Evolutionary conservation across 35 echinoderm and acorn worm genomes (phyloP), one percentile per base, ranked within the genome.

Genomic region (Anneissia japonica): DNA sequence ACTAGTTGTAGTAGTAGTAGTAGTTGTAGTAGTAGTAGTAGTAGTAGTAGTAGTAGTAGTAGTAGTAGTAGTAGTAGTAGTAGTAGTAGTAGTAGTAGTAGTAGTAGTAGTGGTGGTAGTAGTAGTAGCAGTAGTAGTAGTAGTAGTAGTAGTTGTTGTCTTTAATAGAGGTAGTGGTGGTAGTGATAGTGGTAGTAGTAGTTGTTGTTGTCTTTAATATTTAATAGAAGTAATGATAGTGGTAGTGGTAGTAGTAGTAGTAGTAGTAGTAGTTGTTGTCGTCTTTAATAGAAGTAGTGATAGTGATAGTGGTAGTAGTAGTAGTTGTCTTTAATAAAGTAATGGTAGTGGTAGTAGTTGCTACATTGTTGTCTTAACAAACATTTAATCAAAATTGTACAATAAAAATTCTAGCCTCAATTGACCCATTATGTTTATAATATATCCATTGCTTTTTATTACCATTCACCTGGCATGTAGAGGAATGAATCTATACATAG

Each of bases 251-350:
- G n/a, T n/a, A n/a, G n/a, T n/a, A n/a, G n/a, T n/a, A n/a, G n/a
- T n/a, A n/a, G n/a, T n/a, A n/a, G n/a, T n/a, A n/a, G n/a, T n/a
- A n/a, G n/a, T n/a, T n/a, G n/a, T n/a, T n/a, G n/a, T n/a, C n/a
- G n/a, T n/a, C n/a, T n/a, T 72, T 72, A 72, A n/a, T 72, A 72
- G 55, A 16, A 72, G 55, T 72, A 72, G 55, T 72, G n/a, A n/a
- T 72, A 72, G 55, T 72, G n/a, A n/a, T 72, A 72, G 55, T 72
- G n/a, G 55, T 72, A 72, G 55, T 72, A 72, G 55, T 72, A 72
- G 55, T 72, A 72, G 55, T 72, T 16, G 55, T 72, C 13, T 13
- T 16, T 13, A n/a, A 16, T 16, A n/a, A 16, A 72, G 55, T 72
- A 72, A n/a, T n/a, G n/a, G 55, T 72, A 72, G 55, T 72, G n/a